Base-by-base conservation (phyloP, 2,888 invertebrate species). In the Didymodactylos carnosus region DNA sequence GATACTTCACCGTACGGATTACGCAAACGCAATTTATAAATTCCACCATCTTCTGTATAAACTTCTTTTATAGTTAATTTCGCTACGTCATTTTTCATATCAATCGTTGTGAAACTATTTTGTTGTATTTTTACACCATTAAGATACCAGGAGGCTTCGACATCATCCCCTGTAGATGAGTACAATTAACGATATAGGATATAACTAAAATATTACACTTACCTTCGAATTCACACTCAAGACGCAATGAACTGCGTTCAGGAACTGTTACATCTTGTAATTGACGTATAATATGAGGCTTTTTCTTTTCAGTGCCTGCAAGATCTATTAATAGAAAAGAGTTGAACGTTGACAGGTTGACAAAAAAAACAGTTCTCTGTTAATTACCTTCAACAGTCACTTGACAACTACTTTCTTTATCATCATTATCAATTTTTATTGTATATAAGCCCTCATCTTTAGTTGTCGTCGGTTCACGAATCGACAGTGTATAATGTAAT, bases 1-100 rank as follows among this genome's bases (percentile, higher is more conserved):
- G 92, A 91, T 8, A 92, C 91, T 80, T 91, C 91, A n/a, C 93
- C 93, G 70, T 90, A 90, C 1, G 90, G 88, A 81, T 93, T 94
- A 82, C 93, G 93, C 7, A 92, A 92, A 0, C 93, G 92, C 79
- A 92, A 92, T 11, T 93, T 93, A 81, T 92, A 92, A 70, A 90
- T 90, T 10, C 93, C 93, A 1, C 92, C 91, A 82, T 94, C 93
- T 85, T 93, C 92, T 0, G 92, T 91, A 83, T 92, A 93, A 0
- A 92, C 91, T 85, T 93, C 92, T 72, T 89, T 87, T 78, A 94
- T 92, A 14, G 92, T 88, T 39, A 93, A 84, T 62, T 62, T 29
- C n/a, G 62, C 62, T 35, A 35, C 19, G 19, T 62, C 62, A 35
- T 62, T 62, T 62, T 62, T 62, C 10, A 62, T n/a, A 35, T 62